phyloP scores from a whole-genome alignment of 2,888 invertebrate genomes.

The Lithophane semibrunnea region DNA sequence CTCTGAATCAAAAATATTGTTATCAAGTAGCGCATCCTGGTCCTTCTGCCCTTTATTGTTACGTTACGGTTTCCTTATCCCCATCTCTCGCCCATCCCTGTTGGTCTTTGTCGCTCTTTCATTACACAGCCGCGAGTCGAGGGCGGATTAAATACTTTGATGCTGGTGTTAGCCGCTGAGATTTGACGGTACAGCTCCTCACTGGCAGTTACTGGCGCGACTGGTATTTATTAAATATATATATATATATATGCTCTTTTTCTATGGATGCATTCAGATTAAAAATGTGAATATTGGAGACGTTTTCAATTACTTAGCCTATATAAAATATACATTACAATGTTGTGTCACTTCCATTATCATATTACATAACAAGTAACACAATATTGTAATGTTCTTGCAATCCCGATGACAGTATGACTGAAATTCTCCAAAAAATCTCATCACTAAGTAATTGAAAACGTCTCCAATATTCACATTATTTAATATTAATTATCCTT shows the following conservation, averaged over 20 bases:
- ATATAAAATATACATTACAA: background rate
- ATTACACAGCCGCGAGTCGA: constrained; percentile 67
- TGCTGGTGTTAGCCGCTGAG: constrained; percentile 59
- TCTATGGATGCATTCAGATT: background rate
- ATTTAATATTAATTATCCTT: too few relatives aligned
- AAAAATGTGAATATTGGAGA: constrained; percentile 6
- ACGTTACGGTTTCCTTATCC: constrained; percentile 4
- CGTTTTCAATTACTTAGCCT: constrained; percentile 21
- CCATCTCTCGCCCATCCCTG: constrained; percentile 2
- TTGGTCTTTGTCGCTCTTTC: constrained; percentile 70
- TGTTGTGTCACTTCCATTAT: background rate
- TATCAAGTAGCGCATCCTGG: background rate
- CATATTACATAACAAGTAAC: background rate
- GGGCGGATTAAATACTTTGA: constrained; percentile 73
- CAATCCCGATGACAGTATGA: background rate
- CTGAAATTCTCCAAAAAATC: background rate
- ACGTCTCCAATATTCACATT: background rate
- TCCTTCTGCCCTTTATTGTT: constrained; percentile 20
- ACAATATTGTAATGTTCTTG: background rate
- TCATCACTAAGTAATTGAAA: background rate
- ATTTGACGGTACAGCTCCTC: constrained; percentile 42
- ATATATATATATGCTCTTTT: constrained; percentile 36
- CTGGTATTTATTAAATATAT: constrained; percentile 2
- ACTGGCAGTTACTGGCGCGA: constrained; percentile 15
- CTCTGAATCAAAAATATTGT: too few relatives aligned